phyloP scores from a whole-genome alignment of 2,797 vertebrate species.

The Etheostoma nigrum region DNA sequence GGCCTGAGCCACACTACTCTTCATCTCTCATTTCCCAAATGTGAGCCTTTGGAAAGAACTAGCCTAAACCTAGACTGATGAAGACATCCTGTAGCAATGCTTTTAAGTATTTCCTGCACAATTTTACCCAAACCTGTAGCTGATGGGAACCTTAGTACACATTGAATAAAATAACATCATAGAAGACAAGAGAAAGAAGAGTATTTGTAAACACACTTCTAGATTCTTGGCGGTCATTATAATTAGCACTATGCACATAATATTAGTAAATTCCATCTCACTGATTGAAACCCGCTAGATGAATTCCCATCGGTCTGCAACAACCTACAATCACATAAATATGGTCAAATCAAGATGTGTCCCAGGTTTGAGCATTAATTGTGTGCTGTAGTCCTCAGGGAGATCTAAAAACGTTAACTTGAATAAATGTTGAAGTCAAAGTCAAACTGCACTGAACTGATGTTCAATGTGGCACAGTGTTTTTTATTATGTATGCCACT shows the following conservation, averaged over 20 bases:
- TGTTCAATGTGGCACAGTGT: background rate
- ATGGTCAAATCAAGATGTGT: slow-evolving; percentile 31
- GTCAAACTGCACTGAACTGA: slow-evolving; percentile 2
- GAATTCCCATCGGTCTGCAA: slow-evolving; percentile 21
- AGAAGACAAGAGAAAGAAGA: background rate
- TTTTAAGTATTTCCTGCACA: slow-evolving; percentile 67
- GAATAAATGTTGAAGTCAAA: background rate
- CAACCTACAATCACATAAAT: slow-evolving; percentile 8
- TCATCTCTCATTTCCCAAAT: slow-evolving; percentile 79
- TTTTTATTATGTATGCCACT: background rate
- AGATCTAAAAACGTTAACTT: slow-evolving; percentile 8
- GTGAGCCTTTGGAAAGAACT: slow-evolving; percentile 63
- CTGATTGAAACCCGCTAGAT: slow-evolving; percentile 25
- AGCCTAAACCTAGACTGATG: slow-evolving; percentile 56
- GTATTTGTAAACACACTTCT: slow-evolving; percentile 11
- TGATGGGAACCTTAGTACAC: slow-evolving; percentile 36
- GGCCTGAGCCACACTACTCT: slow-evolving; percentile 62
- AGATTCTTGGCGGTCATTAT: slow-evolving; percentile 11
- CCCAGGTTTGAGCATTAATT: slow-evolving; percentile 3
- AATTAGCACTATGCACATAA: slow-evolving; percentile 22
- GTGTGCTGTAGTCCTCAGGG: background rate
- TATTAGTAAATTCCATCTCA: slow-evolving; percentile 16
- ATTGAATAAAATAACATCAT: slow-evolving; percentile 16
- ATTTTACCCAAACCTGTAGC: slow-evolving; percentile 51
- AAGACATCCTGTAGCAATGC: slow-evolving; percentile 61